Conservation (phyloP, 2,113 vertebrate species). For the Pagrus major region DNA sequence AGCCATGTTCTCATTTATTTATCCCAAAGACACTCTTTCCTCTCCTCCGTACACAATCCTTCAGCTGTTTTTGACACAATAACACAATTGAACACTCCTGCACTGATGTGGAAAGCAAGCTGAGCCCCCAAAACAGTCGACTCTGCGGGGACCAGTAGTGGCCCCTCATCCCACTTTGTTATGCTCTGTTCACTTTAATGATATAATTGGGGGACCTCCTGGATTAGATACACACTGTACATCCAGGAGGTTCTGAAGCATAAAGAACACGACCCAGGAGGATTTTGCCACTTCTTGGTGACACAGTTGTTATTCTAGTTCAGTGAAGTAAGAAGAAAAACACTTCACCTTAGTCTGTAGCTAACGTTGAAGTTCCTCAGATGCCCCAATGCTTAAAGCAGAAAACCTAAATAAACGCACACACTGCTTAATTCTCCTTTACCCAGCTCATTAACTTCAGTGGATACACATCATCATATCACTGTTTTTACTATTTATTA, state of each 20-base stretch:
- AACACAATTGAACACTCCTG: conserved; percentile 40
- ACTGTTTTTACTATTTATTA: conserved; percentile 30
- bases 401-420: conserved; percentile 10
- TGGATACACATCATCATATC: conserved; percentile 22
- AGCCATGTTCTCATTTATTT: conserved; percentile 62
- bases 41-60: conserved; percentile 6
- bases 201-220: conserved; percentile 43
- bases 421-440: background rate
- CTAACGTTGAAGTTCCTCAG: background rate
- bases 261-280: conserved; percentile 24
- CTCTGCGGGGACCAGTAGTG: conserved; percentile 32
- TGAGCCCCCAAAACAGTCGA: conserved; percentile 22
- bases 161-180: conserved; percentile 39
- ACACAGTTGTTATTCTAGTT: conserved; percentile 20
- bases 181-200: conserved; percentile 23
- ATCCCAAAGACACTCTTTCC: conserved; percentile 29
- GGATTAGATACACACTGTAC: background rate
- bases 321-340: background rate
- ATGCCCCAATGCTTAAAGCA: conserved; percentile 13
- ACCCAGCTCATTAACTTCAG: conserved; percentile 25
- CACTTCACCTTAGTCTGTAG: background rate
- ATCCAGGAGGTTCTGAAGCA: conserved; percentile 14
- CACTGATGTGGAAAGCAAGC: conserved; percentile 53
- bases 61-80: conserved; percentile 33
- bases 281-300: conserved; percentile 23